phyloP scores from a whole-genome alignment of 2,113 vertebrate species.

The Vidua chalybeata region DNA sequence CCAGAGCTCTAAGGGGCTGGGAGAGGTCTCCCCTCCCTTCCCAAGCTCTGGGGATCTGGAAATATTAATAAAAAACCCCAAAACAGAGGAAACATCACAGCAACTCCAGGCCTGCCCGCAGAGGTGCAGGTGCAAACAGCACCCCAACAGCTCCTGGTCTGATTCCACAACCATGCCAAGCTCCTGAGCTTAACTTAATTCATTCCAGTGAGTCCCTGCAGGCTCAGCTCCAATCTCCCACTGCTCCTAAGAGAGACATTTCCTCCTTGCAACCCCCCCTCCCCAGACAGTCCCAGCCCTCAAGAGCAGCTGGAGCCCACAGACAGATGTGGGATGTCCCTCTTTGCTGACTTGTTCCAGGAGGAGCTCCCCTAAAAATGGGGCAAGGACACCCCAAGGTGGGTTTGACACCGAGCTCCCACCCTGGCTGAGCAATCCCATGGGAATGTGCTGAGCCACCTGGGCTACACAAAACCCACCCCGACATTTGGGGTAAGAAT shows the following conservation, averaged over 20 bases:
- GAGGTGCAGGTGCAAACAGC: background rate
- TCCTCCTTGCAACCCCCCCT: background rate
- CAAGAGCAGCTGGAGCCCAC: too few species aligned
- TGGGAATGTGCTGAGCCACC: background rate
- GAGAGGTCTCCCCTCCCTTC: background rate
- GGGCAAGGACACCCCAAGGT: rapidly evolving
- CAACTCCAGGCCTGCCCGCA: rapidly evolving
- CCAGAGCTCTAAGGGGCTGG: background rate
- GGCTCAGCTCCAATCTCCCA: background rate
- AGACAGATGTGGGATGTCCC: background rate
- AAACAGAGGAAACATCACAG: too few species aligned
- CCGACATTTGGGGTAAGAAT: rapidly evolving
- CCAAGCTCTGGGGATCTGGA: background rate
- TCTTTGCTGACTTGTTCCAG: background rate
- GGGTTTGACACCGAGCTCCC: background rate
- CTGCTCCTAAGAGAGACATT: background rate
- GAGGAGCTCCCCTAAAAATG: background rate
- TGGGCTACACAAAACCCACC: rapidly evolving
- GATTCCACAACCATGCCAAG: rapidly evolving
- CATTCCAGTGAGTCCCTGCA: background rate
- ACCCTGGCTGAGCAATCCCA: rapidly evolving
- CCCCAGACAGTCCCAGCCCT: too few species aligned
- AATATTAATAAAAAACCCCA: background rate
- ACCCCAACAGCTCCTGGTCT: too few species aligned
- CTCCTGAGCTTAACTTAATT: background rate